Evolutionary conservation across 2,113 vertebrate species (phyloP), one percentile per base, ranked within the genome.

Genomic region (Leucoraja erinaceus): DNA sequence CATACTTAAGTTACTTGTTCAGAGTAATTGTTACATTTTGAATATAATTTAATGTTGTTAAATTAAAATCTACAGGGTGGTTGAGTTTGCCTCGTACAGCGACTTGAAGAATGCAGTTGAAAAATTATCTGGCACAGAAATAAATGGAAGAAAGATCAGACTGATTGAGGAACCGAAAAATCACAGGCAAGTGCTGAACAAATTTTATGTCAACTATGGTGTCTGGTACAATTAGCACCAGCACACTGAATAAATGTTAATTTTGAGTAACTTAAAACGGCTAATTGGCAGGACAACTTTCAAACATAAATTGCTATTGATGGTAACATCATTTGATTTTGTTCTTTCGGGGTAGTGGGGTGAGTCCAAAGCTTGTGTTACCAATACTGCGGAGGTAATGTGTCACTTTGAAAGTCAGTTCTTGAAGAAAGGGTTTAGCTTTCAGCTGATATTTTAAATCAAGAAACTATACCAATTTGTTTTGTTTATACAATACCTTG

Each of bases 141-240:
- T 99, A 93, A 99, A 99, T 95, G 98, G 98, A 94, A 98, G 98
- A 94, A 99, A 99, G 97, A 99, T 99, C 72, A 98, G 98, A 95
- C 95, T 99, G 95, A 97, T 98, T 31, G 98, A 99, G 95, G 98
- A 98, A 94, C 96, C 97, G 94, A 98, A 97, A 96, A 98, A 98
- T 93, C 96, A 84, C 33, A 99, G 98, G 98, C 98, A 96, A 22
- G 93, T 94, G 93, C 14, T 28, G 61, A 12, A 31, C 61, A 66
- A 61, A 14, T 18, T 4, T 75, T 68, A 1, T 22, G 0, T 75
- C 1, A 63, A 22, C 54, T 61, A 92, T 0, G 9, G 4, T 81
- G 54, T 81, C 38, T 20, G 18, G 14, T 78, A 18, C 31, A 16
- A 33, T 33, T 47, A 33, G 38, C 20, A 25, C 25, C 22, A 61